Base-by-base conservation (phyloP, 2,113 vertebrate species). In the Aplodontia rufa region DNA sequence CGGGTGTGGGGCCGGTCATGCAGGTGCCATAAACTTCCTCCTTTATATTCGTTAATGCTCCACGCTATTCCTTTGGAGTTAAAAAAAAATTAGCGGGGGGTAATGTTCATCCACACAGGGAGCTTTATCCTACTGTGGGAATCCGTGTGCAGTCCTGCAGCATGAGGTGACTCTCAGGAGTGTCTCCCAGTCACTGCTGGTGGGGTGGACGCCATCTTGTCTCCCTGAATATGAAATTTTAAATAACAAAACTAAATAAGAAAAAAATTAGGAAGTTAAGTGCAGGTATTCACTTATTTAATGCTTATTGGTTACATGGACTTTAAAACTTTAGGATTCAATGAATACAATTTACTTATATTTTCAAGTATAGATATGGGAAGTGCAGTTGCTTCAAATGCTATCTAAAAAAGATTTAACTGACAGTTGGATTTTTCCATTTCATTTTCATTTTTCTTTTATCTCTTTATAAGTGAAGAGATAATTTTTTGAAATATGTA, bases 391-490 rank as follows among this genome's bases (percentile, higher is more conserved):
- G 11, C 66, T 94, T 68, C 78, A 84, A 93, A 74, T 80, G 30
- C 81, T 81, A 86, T 92, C 53, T 82, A 32, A 79, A 86, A 76
- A 96, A 85, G 5, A 12, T 49, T 92, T 80, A 42, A 9, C 13
- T 90, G 69, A 19, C 30, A 88, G 16, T 60, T 80, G 14, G 66
- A 85, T 17, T 95, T 93, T 90, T 93, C 24, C 47, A 95, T 94
- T 95, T 82, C 12, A 74, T 64, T 94, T 95, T 82, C 12, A 74
- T 64, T 92, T 84, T 66, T 20, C 45, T 90, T 66, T 94, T 95
- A 88, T 86, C 74, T 66, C n/a, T 92, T 90, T 82, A 55, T 13
- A 85, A 87, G 28, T 30, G 32, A 72, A 82, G 90, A 95, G 5
- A 85, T 32, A 55, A 28, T 84, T 90, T 74, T 94, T 80, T 60